Base-by-base conservation (phyloP, 2,797 vertebrate species). In the Fratercula arctica region DNA sequence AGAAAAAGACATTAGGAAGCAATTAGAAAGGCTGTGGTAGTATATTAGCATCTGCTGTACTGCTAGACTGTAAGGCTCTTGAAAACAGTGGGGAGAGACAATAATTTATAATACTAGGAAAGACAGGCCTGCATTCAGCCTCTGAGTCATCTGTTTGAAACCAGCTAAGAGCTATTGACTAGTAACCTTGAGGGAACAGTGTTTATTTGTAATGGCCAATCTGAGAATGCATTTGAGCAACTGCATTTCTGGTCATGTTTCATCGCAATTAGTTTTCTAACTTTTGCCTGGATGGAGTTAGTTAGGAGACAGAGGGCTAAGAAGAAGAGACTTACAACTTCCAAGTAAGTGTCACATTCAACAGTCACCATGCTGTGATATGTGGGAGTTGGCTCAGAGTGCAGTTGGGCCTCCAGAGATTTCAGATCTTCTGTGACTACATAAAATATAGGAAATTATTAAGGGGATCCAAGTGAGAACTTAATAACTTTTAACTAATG, bases 1-100 rank as follows among this genome's bases (percentile, higher is more conserved):
- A 89, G 56, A 79, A 76, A 84, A 95, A 94, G 43, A 92, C 63
- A 82, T 61, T 87, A 90, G 43, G 41, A 94, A 90, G 77, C 89
- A 82, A 87, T 95, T 82, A 96, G 69, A 95, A 93, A 82, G 35
- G 20, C 63, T 87, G 70, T 93, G 56, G 56, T 69, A 60, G 31
- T 93, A 24, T 79, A 87, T 89, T 48, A 90, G 63, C 75, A 63
- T 94, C 80, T 94, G 84, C 43, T 90, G 26, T 76, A 48, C 46
- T 63, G 33, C 63, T 90, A 84, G 63, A 67, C 33, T 85, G 43
- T 69, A 90, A 76, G 89, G 39, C 19, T 79, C 51, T 92, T 82
- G 51, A 60, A 93, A 96, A 81, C 37, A 70, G 28, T 75, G 43
- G 87, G 59, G 28, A 81, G 14, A 50, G 26, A 66, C 48, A 76